Evolutionary conservation across 2,888 invertebrate genomes (phyloP), one percentile per base, ranked within the genome.

Genomic region (Masnerella sp.): DNA sequence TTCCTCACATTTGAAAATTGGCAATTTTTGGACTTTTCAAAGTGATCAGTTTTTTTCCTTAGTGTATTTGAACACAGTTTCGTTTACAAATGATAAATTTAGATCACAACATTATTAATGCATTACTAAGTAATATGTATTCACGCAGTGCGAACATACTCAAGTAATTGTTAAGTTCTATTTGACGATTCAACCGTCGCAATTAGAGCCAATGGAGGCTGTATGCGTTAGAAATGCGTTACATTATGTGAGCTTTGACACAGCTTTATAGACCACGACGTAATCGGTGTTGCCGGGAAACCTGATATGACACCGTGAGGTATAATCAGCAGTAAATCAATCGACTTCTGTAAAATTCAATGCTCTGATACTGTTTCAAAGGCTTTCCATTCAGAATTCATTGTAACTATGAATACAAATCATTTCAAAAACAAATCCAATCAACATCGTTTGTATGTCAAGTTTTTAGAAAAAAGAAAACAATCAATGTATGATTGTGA

Each of bases 241-340:
- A 51, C 61, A 72, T 61, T 72, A 67, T 61, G 67, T 42, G 49
- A 61, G 67, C 42, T 56, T 52, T 61, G 52, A 52, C 36, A 56
- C 52, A 47, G 40, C 59, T 49, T 67, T 61, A 72, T 67, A 72
- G 72, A 43, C 40, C 42, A 28, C 40, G 9, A 58, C 52, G 47
- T 58, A 71, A 52, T 64, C 51, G 54, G 42, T 65, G 49, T 45
- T 51, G 45, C 54, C 8, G 36, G 38, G 47, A 38, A 59, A 47
- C 18, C 22, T n/a, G 47, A 59, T 59, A 59, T 38, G 18, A 45
- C 36, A 47, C 34, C 9, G 20, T 11, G 22, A 36, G 17, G 8
- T 22, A 8, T 34, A 14, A 51, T 20, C 32, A 17, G 14, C 12
- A 11, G 18, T 20, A 47, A 56, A 56, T 65, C 45, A 38, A 65